These are phyloP conservation scores for Gymnobelideus leadbeateri DNA, from an alignment of 2,113 vertebrate species.

Conservation along the genomic window DNA sequence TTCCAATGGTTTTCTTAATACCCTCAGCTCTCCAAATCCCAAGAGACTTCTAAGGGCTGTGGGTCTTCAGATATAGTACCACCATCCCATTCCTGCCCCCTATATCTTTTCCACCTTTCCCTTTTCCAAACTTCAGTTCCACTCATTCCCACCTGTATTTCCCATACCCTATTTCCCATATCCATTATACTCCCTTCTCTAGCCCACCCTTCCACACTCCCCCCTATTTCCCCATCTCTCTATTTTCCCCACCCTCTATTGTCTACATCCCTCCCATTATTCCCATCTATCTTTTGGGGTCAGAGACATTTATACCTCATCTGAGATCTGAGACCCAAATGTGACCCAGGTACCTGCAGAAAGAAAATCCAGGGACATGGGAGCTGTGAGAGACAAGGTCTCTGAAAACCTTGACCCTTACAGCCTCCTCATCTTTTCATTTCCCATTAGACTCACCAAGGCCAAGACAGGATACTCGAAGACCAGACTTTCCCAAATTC, in stretches of 20 bases:
- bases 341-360: constrained; percentile 94
- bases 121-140: background rate
- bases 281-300: constrained; percentile 21
- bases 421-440: background rate
- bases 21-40: background rate
- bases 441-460: constrained; percentile 82
- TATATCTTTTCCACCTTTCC: background rate
- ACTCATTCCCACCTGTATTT: background rate
- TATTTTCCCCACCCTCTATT: background rate
- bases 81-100: background rate
- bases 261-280: constrained; percentile 20
- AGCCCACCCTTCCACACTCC: background rate
- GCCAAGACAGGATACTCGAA: constrained; percentile 89
- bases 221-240: background rate
- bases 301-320: constrained; percentile 88
- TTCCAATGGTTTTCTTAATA: background rate
- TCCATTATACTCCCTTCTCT: background rate
- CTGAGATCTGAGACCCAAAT: constrained; percentile 94
- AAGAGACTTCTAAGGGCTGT: background rate
- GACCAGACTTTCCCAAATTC: constrained; percentile 89
- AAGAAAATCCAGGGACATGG: constrained; percentile 46
- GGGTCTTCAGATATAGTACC: background rate
- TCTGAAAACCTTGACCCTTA: background rate
- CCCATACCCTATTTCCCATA: constrained; percentile 16
- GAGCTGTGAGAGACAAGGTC: constrained; percentile 60